Evolutionary conservation across 2,113 vertebrate species (phyloP).

Genomic region (Pao palembangensis): DNA sequence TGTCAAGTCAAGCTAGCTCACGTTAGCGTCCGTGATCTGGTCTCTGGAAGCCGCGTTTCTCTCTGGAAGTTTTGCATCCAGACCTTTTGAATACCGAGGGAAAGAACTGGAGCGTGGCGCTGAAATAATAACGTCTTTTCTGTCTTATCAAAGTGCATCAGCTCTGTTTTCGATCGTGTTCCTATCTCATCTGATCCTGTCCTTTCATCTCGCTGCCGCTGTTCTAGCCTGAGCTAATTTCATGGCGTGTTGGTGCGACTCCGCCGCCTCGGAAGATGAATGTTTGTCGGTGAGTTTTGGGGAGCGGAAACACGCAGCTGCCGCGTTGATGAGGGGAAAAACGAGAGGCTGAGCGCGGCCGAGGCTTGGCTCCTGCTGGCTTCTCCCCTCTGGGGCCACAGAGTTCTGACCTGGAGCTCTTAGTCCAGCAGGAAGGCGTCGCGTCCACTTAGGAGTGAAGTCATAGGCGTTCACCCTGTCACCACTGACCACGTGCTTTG

Average conservation of each 20-base stretch:
- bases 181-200: constrained; percentile 12
- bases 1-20: no score
- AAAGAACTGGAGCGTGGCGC: no score
- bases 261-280: constrained; percentile 41
- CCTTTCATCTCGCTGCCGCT: constrained; percentile 7
- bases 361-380: constrained; percentile 41
- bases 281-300: constrained; percentile 19
- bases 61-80: neutral
- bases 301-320: constrained; percentile 10
- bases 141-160: neutral
- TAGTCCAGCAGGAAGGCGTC: neutral
- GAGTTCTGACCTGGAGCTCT: neutral
- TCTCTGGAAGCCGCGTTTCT: neutral
- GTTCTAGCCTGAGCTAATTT: constrained; percentile 48
- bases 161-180: constrained; percentile 36
- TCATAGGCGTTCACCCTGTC: neutral
- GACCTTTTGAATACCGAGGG: no score
- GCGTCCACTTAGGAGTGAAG: neutral
- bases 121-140: no score
- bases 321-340: constrained; percentile 26
- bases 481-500: no score
- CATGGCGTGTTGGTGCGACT: constrained; percentile 42
- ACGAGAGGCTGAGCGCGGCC: constrained; percentile 27
- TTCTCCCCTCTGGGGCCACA: constrained; percentile 18
- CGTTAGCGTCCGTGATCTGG: no score